Base-by-base conservation (phyloP, 2,113 vertebrate species). In the Podocnemis expansa region DNA sequence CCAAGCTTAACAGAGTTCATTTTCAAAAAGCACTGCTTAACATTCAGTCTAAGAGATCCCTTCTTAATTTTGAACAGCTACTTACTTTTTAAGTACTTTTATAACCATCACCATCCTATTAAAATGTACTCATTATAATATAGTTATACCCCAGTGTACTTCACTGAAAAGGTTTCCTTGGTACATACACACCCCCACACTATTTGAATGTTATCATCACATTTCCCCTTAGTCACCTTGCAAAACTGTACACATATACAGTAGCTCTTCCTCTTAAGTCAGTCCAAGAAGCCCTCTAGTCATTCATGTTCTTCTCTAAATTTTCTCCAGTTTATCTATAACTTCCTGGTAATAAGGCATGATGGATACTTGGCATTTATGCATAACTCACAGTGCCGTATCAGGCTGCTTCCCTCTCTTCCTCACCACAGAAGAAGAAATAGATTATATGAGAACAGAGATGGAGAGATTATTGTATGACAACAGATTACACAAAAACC, bases 211-310 rank as follows among this genome's bases (percentile, higher is more conserved):
- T 89, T 96, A 94, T 96, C 95, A 96, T 91, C 91, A 75, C 84
- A 84, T 91, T 84, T 88, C 82, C 56, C 88, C 90, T 96, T 93
- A 96, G 93, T 96, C 93, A 90, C 82, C 94, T 93, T 83, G 89
- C 85, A 96, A 78, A 96, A 54, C 31, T 38, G 16, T 63, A 73
- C 12, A 31, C 60, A 58, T 9, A 75, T 13, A 80, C 5, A 7
- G 11, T 56, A 89, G 45, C 88, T 93, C 91, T 96, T 89, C 83
- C 70, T 27, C 73, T 91, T 93, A 95, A 96, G 93, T 93, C 84
- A 63, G 78, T 80, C 89, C 89, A 94, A 94, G 89, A 95, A 90
- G 63, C 86, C 89, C 90, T 89, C 84, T 47, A 93, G 89, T 91
- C 45, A 90, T 97, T 95, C 85, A 82, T 93, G 63, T 2, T 70